Evolutionary conservation across 2,888 invertebrate species (phyloP), one percentile per base, ranked within the genome.

Genomic region (Caenorhabditis angaria): DNA sequence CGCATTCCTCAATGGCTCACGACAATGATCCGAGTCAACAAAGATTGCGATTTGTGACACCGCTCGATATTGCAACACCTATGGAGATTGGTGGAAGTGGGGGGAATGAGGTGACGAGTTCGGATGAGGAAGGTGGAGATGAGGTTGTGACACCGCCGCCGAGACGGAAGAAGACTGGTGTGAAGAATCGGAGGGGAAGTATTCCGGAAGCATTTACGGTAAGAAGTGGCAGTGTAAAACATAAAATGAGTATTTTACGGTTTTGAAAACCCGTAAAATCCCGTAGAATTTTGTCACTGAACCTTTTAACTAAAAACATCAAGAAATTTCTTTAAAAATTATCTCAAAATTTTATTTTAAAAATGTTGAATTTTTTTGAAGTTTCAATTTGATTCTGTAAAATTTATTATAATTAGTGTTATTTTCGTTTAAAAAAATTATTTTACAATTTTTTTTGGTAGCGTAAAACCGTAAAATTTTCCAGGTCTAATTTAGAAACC

Each of bases 121-220:
- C 66, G 61, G 64, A 76, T 50, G 63, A 63, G 41, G 70, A 63
- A 24, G 69, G 64, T 32, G 71, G 69, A 35, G 71, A 72, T 1
- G 60, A 65, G 10, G 68, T 61, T 22, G 67, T 53, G 20, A 54
- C 65, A 10, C 73, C 77, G n/a, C 64, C 64, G n/a, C 64, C 64
- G 51, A 65, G 70, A 3, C 57, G 74, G 29, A 81, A 74, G 61
- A 78, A 72, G 57, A 69, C 70, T 10, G 61, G 65, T 1, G 63
- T 76, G 1, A 74, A 77, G 35, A 81, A 78, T 66, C 50, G 82
- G 20, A 53, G 81, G 18, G 78, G 74, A 47, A 78, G 77, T 62
- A 81, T 82, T 63, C 82, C 82, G 20, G 82, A 82, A 55, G 74
- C 71, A 24, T 71, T 80, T 58, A 55, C 76, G 62, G 79, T 80